Conservation (phyloP, 2,888 invertebrate species). For the Noctuana brunneofusca region DNA sequence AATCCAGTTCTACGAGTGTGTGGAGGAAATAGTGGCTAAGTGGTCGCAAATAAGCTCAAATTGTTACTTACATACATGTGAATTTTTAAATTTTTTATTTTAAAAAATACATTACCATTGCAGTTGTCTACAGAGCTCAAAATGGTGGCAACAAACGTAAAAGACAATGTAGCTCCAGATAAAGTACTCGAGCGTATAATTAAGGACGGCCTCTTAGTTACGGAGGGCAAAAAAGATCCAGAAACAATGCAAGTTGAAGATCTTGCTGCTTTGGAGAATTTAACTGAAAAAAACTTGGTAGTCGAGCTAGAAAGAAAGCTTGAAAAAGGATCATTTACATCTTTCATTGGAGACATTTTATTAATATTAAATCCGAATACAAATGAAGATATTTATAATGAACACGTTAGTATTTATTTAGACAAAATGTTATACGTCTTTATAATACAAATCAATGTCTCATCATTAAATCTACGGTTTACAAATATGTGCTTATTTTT, state of each 20-base stretch:
- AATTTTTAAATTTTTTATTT: background rate
- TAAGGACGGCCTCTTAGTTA: constrained; percentile 72
- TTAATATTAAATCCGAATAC: constrained; percentile 91
- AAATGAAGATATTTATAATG: constrained; percentile 87
- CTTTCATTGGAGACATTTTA: constrained; percentile 91
- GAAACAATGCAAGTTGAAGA: constrained; percentile 92
- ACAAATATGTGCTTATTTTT: constrained; percentile 46
- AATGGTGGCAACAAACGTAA: constrained; percentile 75
- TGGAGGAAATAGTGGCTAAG: too few species aligned
- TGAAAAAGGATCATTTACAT: constrained; percentile 86
- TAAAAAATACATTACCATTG: constrained; percentile 38
- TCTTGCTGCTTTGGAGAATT: constrained; percentile 88
- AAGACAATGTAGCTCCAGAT: constrained; percentile 86
- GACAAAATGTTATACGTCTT: background rate
- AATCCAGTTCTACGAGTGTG: background rate
- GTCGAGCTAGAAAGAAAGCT: constrained; percentile 87
- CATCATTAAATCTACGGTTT: background rate
- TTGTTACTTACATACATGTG: too few species aligned
- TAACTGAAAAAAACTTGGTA: constrained; percentile 88
- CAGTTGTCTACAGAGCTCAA: constrained; percentile 90
- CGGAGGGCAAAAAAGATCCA: constrained; percentile 80
- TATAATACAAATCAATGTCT: background rate
- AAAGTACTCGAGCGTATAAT: constrained; percentile 77
- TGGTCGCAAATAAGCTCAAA: constrained; percentile 75
- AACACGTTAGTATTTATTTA: constrained; percentile 65